These are phyloP conservation scores for Cybosia mesomella DNA, from an alignment of 2,888 invertebrate species.

Conservation along the genomic window DNA sequence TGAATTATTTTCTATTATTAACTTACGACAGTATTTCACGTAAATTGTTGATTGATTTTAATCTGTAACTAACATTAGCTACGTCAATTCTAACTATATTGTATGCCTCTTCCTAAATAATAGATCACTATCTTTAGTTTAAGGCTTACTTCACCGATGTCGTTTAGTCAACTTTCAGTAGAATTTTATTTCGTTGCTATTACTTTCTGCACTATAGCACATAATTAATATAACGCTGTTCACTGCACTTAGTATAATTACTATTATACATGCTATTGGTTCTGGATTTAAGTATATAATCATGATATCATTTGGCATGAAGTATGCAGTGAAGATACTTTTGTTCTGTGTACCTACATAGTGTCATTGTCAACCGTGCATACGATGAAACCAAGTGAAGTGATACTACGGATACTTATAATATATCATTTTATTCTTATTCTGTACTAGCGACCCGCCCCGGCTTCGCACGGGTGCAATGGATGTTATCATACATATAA, in stretches of 20 bases:
- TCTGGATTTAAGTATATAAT: not conserved
- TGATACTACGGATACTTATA: not conserved
- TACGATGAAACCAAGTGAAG: not conserved
- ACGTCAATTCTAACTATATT: conserved; percentile 51
- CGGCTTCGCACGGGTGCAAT: no score
- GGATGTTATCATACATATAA: no score
- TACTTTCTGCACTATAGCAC: conserved; percentile 44
- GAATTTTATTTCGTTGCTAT: conserved; percentile 37
- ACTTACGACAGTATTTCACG: conserved; percentile 50
- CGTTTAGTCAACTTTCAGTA: conserved; percentile 34
- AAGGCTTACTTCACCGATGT: conserved; percentile 38
- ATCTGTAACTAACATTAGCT: conserved; percentile 59
- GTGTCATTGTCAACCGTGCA: not conserved
- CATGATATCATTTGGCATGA: not conserved
- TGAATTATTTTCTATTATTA: conserved; percentile 46
- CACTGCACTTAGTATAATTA: conserved; percentile 39
- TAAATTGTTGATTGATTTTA: conserved; percentile 44
- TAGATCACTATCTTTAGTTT: conserved; percentile 36
- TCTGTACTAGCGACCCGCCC: no score
- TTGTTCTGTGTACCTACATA: not conserved
- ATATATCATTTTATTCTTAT: not conserved
- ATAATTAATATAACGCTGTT: conserved; percentile 32
- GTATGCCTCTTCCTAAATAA: conserved; percentile 59
- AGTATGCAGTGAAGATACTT: not conserved
- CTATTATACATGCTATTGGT: not conserved